Evolutionary conservation across 2,888 invertebrate species (phyloP).

Genomic region (Meliscaeva auricollis): DNA sequence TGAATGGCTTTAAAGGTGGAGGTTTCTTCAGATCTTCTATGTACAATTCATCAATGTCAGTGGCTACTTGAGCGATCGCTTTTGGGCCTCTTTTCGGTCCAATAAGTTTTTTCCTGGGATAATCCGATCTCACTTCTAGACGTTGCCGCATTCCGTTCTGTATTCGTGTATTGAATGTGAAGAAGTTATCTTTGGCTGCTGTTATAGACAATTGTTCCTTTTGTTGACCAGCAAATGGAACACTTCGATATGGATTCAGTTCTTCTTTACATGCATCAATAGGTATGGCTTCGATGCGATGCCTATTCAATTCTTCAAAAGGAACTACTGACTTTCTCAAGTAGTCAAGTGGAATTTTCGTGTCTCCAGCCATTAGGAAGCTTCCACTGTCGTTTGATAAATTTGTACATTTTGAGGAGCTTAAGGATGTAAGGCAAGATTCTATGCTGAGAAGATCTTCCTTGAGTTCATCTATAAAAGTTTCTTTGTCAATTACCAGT

Average conservation of each 20-base stretch:
- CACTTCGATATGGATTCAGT: constrained; percentile 80
- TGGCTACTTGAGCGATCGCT: constrained; percentile 80
- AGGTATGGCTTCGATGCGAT: constrained; percentile 79
- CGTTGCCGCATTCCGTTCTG: constrained; percentile 81
- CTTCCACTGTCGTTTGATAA: constrained; percentile 83
- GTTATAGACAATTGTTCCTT: constrained; percentile 80
- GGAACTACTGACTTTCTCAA: constrained; percentile 82
- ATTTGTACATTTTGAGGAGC: constrained; percentile 83
- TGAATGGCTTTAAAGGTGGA: constrained; percentile 80
- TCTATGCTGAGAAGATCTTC: constrained; percentile 83
- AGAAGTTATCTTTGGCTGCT: constrained; percentile 81
- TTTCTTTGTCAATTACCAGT: constrained; percentile 78
- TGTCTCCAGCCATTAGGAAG: constrained; percentile 80
- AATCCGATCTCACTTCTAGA: constrained; percentile 79
- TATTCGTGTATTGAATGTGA: constrained; percentile 81
- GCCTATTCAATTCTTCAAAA: constrained; percentile 82
- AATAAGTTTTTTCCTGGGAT: constrained; percentile 79
- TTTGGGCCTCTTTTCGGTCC: constrained; percentile 78
- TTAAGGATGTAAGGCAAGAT: constrained; percentile 81
- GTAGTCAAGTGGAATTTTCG: constrained; percentile 82
- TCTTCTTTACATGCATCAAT: constrained; percentile 80
- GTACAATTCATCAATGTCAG: constrained; percentile 83
- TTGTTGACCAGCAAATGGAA: constrained; percentile 82
- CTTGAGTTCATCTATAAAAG: constrained; percentile 79
- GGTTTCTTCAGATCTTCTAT: constrained; percentile 81